phyloP scores from a whole-genome alignment of 1,140 invertebrate species.

The Neodiprion lecontei region DNA sequence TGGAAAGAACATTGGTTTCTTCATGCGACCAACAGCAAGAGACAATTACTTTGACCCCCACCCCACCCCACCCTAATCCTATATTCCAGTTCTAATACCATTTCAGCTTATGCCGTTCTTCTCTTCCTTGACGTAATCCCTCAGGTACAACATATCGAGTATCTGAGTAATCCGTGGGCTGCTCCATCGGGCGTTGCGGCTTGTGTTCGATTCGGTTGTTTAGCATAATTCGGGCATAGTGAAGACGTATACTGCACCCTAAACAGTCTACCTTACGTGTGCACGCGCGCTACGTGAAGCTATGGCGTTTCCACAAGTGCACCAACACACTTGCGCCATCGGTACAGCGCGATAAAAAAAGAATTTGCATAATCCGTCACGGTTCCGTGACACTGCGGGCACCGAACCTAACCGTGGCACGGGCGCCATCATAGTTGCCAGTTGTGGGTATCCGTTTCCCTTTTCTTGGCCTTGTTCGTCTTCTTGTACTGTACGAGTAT shows the following conservation, averaged over 20 bases:
- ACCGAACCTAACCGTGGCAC: background rate
- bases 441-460: background rate
- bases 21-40: too few species aligned
- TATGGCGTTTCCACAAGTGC: background rate
- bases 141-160: too few species aligned
- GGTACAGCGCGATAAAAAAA: background rate
- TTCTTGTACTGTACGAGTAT: background rate
- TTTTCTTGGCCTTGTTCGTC: background rate
- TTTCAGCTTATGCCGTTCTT: too few species aligned
- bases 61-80: too few species aligned
- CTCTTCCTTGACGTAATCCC: too few species aligned
- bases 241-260: background rate
- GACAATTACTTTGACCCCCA: too few species aligned
- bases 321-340: background rate
- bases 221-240: background rate
- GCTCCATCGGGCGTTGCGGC: too few species aligned
- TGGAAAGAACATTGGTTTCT: too few species aligned
- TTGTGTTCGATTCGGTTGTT: background rate
- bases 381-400: slow-evolving; percentile 3
- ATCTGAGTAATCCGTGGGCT: too few species aligned
- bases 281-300: too few species aligned
- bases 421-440: background rate
- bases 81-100: too few species aligned
- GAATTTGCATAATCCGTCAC: slow-evolving; percentile 14
- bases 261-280: background rate